Base-by-base conservation (phyloP, 2,888 invertebrate genomes). In the Erynnis tages region DNA sequence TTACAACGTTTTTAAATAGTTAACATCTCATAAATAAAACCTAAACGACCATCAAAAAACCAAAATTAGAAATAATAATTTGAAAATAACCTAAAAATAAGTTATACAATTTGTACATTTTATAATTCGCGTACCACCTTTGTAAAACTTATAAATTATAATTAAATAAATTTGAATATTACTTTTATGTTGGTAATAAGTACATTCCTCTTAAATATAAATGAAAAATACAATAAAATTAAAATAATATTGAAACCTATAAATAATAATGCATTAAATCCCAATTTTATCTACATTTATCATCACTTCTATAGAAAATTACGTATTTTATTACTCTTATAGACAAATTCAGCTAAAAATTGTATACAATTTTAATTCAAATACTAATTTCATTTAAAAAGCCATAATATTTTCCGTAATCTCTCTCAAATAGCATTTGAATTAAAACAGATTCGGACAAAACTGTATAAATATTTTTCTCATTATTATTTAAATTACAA, bases 1-100 rank as follows among this genome's bases (percentile, higher is more conserved):
- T 55, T 53, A 14, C 49, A 44, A 54, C 43, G 34, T 46, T 52
- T 54, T 58, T 40, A 54, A 59, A 60, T 62, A 60, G 54, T 62
- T 57, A 60, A 62, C 62, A 50, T 60, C 60, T 53, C 40, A 44
- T 38, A 35, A 43, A 53, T 2, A 2, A 10, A 30, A 37, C 41
- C 35, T 54, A 55, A 56, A 55, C 58, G 53, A 13, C 13, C 52
- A 23, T 16, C 14, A 30, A 37, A 29, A 21, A 50, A 50, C 35
- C 19, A n/a, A n/a, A n/a, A n/a, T 35, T 35, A 49, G 4, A 34
- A 29, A 8, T 43, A 50, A 46, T 19, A 30, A 38, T 23, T 37
- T 29, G 25, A n/a, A n/a, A n/a, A n/a, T n/a, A n/a, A n/a, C n/a
- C n/a, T n/a, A n/a, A n/a, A n/a, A n/a, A n/a, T n/a, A n/a, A n/a